Conservation (phyloP, 2,888 invertebrate species). For the Pogonocherus hispidulus region DNA sequence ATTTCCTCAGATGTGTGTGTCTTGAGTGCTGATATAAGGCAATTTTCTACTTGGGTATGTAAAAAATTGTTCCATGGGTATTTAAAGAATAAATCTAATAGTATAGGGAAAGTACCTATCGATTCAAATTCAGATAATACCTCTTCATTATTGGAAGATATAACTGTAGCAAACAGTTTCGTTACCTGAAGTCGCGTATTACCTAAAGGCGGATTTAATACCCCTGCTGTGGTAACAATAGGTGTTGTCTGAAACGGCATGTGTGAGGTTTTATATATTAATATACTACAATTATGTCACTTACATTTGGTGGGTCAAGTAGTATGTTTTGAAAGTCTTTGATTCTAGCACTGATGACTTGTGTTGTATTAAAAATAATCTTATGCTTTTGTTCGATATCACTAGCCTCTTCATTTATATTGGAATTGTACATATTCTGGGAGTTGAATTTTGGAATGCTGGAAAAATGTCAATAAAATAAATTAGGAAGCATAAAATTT, state of each 20-base stretch:
- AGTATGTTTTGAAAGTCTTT: conserved; percentile 79
- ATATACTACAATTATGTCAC: conserved; percentile 30
- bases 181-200: conserved; percentile 85
- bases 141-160: conserved; percentile 80
- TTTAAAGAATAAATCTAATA: conserved; percentile 90
- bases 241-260: conserved; percentile 72
- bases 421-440: conserved; percentile 60
- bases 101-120: conserved; percentile 73
- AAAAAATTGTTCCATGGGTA: conserved; percentile 96
- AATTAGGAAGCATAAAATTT: background rate
- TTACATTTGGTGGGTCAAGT: conserved; percentile 80
- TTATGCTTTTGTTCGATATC: conserved; percentile 74
- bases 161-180: conserved; percentile 82
- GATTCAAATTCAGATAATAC: conserved; percentile 77
- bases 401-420: conserved; percentile 66
- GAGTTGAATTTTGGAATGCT: conserved; percentile 60
- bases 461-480: conserved; percentile 36
- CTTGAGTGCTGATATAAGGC: conserved; percentile 80
- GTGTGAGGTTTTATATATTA: background rate
- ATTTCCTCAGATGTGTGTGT: conserved; percentile 60
- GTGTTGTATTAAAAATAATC: conserved; percentile 75
- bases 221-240: conserved; percentile 79
- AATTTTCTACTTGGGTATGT: conserved; percentile 89
- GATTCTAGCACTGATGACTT: conserved; percentile 77
- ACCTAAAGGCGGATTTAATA: conserved; percentile 83